Evolutionary conservation across 2,113 vertebrate species (phyloP).

Genomic region (Eretmochelys imbricata): DNA sequence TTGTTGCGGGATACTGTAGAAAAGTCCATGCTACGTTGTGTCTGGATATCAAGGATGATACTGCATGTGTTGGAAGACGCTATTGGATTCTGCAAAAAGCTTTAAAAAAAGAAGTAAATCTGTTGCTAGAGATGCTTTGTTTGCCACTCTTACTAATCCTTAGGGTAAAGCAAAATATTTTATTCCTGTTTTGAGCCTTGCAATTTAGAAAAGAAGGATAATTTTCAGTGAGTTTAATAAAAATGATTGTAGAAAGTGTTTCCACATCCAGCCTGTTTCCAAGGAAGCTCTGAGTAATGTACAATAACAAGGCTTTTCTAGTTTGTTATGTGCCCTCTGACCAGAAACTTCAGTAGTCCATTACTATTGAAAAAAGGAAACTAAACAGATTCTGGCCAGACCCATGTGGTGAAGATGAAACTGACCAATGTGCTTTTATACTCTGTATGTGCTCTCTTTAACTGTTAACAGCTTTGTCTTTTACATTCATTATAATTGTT

Average conservation of each 20-base stretch:
- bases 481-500: slow-evolving; percentile 6
- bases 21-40: background rate
- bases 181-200: background rate
- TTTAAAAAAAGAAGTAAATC: background rate
- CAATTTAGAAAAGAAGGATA: background rate
- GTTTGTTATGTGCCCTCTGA: background rate
- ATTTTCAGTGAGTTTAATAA: slow-evolving; percentile 17
- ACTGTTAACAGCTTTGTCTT: background rate
- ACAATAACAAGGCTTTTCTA: background rate
- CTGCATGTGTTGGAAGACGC: background rate
- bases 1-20: background rate
- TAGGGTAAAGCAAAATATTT: background rate
- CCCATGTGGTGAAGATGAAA: background rate
- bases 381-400: background rate
- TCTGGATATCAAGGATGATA: background rate
- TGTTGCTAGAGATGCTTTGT: background rate
- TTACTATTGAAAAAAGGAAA: background rate
- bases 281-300: background rate
- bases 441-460: background rate
- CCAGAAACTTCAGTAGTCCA: background rate
- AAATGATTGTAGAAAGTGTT: background rate
- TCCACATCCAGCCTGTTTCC: background rate
- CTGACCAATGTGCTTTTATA: background rate
- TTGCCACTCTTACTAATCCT: background rate
- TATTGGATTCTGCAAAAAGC: slow-evolving; percentile 5